These are phyloP conservation scores for Meliscaeva auricollis DNA, from an alignment of 2,888 invertebrate genomes.

Conservation along the genomic window DNA sequence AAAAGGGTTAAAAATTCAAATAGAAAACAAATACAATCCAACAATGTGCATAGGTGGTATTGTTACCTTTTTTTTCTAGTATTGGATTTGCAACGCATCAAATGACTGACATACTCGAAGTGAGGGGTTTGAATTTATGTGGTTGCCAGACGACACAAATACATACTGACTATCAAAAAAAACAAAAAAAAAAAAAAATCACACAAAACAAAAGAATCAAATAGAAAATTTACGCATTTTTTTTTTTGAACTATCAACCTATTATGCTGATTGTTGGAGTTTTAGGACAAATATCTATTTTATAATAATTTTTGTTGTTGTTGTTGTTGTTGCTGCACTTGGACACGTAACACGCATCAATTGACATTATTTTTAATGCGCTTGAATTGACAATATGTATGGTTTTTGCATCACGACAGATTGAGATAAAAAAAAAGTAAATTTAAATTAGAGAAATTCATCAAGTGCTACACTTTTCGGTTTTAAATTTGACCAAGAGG, in stretches of 20 bases:
- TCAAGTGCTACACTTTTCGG: constrained; percentile 53
- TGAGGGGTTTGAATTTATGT: constrained; percentile 42
- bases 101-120: constrained; percentile 38
- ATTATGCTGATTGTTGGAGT: constrained; percentile 67
- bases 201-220: constrained; percentile 65
- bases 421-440: constrained; percentile 7
- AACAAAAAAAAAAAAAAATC: background rate
- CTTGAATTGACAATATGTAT: constrained; percentile 56
- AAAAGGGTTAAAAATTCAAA: constrained; percentile 18
- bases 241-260: constrained; percentile 51
- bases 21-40: constrained; percentile 43
- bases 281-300: constrained; percentile 33
- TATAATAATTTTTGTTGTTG: background rate
- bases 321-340: too few relatives aligned
- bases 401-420: constrained; percentile 9
- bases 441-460: constrained; percentile 12
- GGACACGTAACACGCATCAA: constrained; percentile 43
- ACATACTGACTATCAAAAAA: constrained; percentile 12
- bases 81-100: constrained; percentile 1
- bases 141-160: constrained; percentile 59
- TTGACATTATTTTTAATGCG: constrained; percentile 69
- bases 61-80: background rate
- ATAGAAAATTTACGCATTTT: constrained; percentile 58
- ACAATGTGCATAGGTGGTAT: constrained; percentile 28
- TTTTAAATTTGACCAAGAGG: background rate